These are phyloP conservation scores for Armadillidium nasatum DNA, from an alignment of 1,140 invertebrate species.

Conservation along the genomic window DNA sequence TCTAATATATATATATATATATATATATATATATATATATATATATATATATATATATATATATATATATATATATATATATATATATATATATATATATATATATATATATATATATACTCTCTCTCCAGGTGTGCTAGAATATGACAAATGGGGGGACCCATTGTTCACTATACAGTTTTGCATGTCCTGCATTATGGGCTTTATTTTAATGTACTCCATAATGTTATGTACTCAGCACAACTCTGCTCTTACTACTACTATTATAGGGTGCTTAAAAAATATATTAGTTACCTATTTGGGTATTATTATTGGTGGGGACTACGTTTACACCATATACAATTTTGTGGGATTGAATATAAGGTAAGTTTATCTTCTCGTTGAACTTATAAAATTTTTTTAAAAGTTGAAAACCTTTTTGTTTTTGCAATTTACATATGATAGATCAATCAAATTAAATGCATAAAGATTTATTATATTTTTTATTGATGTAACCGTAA, in stretches of 20 bases:
- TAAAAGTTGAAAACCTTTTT: no score
- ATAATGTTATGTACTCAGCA: slow-evolving; percentile 90
- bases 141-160: slow-evolving; percentile 70
- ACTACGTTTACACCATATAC: slow-evolving; percentile 87
- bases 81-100: no score
- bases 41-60: no score
- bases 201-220: slow-evolving; percentile 91
- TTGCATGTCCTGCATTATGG: slow-evolving; percentile 88
- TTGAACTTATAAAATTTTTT: slow-evolving; percentile 1
- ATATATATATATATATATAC: not conserved
- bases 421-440: no score
- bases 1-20: no score
- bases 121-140: slow-evolving; percentile 54
- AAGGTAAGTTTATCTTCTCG: slow-evolving; percentile 49
- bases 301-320: slow-evolving; percentile 95
- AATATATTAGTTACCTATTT: slow-evolving; percentile 86
- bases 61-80: no score
- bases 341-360: slow-evolving; percentile 95
- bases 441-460: no score
- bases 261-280: slow-evolving; percentile 96
- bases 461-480: no score
- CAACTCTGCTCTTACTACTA: slow-evolving; percentile 96
- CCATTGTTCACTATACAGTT: slow-evolving; percentile 77
- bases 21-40: no score
- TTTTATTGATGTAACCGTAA: no score